Evolutionary conservation across 2,888 invertebrate genomes (phyloP), one percentile per base, ranked within the genome.

Genomic region (Metacarcinus magister): DNA sequence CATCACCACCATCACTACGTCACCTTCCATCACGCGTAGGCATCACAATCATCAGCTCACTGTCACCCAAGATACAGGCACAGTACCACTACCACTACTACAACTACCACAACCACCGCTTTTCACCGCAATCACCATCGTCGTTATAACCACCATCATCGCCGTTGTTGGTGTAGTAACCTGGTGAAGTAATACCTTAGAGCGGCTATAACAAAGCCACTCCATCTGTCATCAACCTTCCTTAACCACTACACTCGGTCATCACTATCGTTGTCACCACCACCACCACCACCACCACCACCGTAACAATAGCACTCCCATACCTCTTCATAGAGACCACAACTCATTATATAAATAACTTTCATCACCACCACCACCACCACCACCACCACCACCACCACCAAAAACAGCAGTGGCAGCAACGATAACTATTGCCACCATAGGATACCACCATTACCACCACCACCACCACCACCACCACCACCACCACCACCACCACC

Each of bases 271-370:
- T 54, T 54, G 16, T 67, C 82, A 82, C 32, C 32, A 32, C 32
- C 82, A 82, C 16, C 82, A 82, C 32, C 82, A 82, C 82, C 82
- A 82, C 82, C 82, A 82, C 82, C 39, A 39, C 39, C 39, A 39
- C 39, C 39, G 39, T 2, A 39, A 39, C 39, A 39, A 39, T 39
- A 39, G 39, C 39, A 39, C 39, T 23, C 16, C 32, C 82, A 82
- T 23, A 67, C 67, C 67, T 67, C 67, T 67, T 67, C 67, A 67
- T 67, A 67, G n/a, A 67, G 19, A n/a, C 23, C 16, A 4, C 2
- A 16, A 54, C 7, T 67, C 67, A 67, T 67, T 67, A 67, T 67
- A 67, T 67, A 67, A 67, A 67, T n/a, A 67, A n/a, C n/a, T 67
- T 67, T 67, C 67, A 67, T 23, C 23, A 67, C n/a, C 67, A 67